Conservation (phyloP, 2,888 invertebrate species). For the Ophion costatus region DNA sequence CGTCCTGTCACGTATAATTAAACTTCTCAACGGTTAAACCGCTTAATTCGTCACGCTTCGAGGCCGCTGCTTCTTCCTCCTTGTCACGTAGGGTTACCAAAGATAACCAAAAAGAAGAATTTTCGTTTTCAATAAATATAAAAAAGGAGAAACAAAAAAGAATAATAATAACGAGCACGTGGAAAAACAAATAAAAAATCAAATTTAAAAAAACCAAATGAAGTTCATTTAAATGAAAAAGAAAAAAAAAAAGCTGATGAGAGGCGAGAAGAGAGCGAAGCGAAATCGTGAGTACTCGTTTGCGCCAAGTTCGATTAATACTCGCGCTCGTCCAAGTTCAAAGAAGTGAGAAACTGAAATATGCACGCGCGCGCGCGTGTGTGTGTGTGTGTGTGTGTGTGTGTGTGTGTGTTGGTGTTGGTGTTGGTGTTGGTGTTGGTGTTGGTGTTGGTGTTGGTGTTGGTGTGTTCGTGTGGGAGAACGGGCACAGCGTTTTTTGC, state of each 20-base stretch:
- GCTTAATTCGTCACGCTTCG: conserved; percentile 64
- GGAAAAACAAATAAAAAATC: background rate
- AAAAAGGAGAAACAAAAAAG: conserved; percentile 4
- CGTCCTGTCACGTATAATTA: conserved; percentile 61
- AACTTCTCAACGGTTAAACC: conserved; percentile 59
- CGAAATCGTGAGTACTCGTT: conserved; percentile 32
- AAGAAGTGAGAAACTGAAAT: conserved; percentile 4
- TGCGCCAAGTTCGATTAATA: conserved; percentile 65
- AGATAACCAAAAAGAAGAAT: background rate
- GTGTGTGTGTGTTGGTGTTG: background rate
- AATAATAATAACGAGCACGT: background rate
- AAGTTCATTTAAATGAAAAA: background rate
- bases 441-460: too few species aligned
- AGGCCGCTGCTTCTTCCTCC: conserved; percentile 55
- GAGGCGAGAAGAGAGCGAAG: background rate
- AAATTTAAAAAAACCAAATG: too few species aligned
- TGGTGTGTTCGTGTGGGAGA: conserved; percentile 16
- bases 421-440: background rate
- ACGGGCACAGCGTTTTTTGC: conserved; percentile 39
- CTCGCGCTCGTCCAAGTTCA: conserved; percentile 49
- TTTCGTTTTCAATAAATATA: background rate
- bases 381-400: background rate
- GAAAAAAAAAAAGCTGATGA: background rate
- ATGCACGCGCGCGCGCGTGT: background rate
- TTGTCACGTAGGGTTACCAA: conserved; percentile 40